Evolutionary conservation across 2,797 vertebrate genomes (phyloP).

Genomic region (Poecilia velifera): DNA sequence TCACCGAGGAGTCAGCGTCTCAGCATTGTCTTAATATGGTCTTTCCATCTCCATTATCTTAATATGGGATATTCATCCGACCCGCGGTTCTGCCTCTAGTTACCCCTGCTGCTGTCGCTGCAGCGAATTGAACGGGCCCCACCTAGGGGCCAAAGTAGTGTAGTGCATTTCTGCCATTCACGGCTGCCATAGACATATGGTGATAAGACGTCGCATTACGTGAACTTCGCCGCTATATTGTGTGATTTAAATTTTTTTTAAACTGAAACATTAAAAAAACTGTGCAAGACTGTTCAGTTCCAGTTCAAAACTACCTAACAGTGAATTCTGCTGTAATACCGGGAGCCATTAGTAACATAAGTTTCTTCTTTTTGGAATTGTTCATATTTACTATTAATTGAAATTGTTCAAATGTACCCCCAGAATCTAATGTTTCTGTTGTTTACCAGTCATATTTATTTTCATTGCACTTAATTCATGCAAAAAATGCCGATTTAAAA

Average conservation of each 20-base stretch:
- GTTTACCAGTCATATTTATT: background rate
- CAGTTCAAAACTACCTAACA: background rate
- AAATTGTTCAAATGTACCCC: background rate
- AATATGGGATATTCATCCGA: slow-evolving; percentile 78
- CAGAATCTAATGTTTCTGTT: background rate
- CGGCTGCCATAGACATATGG: background rate
- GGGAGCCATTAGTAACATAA: background rate
- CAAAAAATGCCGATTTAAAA: background rate
- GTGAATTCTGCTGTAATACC: background rate
- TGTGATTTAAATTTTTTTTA: background rate
- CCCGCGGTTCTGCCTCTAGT: slow-evolving; percentile 21
- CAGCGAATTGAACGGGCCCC: background rate
- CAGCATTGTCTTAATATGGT: slow-evolving; percentile 84
- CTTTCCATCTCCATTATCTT: slow-evolving; percentile 82
- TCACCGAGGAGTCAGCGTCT: slow-evolving; percentile 71
- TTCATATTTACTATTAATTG: background rate
- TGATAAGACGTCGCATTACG: background rate
- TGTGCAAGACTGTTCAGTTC: background rate
- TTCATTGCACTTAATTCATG: background rate
- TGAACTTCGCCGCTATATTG: background rate
- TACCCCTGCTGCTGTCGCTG: background rate
- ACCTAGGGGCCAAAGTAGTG: background rate
- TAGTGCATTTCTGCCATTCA: rapidly evolving
- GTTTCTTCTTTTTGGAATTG: background rate
- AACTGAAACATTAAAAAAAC: background rate